phyloP scores from a whole-genome alignment of 2,888 invertebrate genomes.

The Esperia sulphurella region DNA sequence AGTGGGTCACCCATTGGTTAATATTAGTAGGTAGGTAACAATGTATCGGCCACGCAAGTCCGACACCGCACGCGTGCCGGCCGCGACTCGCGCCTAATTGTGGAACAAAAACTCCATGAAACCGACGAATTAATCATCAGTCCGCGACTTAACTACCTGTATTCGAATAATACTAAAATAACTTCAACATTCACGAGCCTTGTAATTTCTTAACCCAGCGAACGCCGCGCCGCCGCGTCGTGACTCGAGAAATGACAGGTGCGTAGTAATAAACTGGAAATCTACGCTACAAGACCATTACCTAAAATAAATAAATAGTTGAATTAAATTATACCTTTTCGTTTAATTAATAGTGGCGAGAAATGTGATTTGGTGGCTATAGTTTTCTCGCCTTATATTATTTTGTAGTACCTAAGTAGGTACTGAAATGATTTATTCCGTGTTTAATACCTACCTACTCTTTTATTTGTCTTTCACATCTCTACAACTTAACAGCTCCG shows the following conservation, averaged over 20 bases:
- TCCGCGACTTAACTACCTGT: constrained; percentile 44
- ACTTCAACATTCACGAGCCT: constrained; percentile 42
- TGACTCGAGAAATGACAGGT: constrained; percentile 11
- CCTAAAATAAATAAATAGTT: too few species aligned
- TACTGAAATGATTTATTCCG: too few species aligned
- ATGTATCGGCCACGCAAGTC: constrained; percentile 59
- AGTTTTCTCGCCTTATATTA: too few species aligned
- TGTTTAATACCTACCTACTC: too few species aligned
- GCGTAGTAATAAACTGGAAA: neutral
- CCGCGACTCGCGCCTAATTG: constrained; percentile 51
- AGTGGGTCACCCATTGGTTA: constrained; percentile 46
- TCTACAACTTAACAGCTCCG: too few species aligned
- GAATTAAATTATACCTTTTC: too few species aligned
- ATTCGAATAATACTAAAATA: constrained; percentile 51
- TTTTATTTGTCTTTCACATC: too few species aligned
- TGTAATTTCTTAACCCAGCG: constrained; percentile 31
- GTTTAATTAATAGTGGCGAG: too few species aligned
- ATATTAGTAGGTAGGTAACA: constrained; percentile 38
- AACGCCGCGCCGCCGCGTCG: constrained; percentile 15
- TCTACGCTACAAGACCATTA: neutral
- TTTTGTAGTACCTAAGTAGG: too few species aligned
- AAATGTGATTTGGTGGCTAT: too few species aligned
- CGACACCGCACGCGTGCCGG: constrained; percentile 42
- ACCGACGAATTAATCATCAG: constrained; percentile 67
- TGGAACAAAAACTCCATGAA: constrained; percentile 70